Percentiles rank a stretch among this genome's conserved stretches.
Evolutionary conservation across 2,797 vertebrate genomes (phyloP).

Genomic region (Galaxias olidus): DNA sequence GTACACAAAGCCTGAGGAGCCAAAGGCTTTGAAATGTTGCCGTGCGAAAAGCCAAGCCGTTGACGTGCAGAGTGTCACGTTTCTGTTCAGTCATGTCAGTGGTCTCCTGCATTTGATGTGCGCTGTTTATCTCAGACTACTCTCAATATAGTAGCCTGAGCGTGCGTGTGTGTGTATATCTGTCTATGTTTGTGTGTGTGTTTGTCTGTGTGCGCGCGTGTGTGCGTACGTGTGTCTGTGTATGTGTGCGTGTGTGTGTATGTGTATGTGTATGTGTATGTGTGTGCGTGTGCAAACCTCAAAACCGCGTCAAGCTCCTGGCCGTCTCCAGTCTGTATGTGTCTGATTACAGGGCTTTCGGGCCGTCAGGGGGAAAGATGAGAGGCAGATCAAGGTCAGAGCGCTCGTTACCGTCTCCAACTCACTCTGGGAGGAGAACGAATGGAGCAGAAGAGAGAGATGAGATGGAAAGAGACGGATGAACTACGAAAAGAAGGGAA

Average conservation of each 20-base stretch:
- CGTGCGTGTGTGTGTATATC: conserved; percentile 20
- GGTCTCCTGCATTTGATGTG: too few relatives aligned
- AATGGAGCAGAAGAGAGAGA: too few relatives aligned
- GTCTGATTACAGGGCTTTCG: conserved; percentile 10
- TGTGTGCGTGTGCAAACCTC: not conserved
- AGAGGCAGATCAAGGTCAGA: conserved; percentile 57
- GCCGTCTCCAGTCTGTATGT: not conserved
- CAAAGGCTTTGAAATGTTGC: too few relatives aligned
- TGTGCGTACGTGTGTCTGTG: conserved; percentile 23
- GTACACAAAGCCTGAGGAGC: too few relatives aligned
- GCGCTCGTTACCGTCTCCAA: conserved; percentile 36
- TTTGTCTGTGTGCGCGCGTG: not conserved
- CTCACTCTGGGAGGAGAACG: not conserved
- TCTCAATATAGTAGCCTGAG: too few relatives aligned
- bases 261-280: not conserved
- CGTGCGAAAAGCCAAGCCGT: too few relatives aligned
- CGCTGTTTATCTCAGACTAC: too few relatives aligned
- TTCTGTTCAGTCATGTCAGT: too few relatives aligned
- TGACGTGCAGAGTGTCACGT: too few relatives aligned
- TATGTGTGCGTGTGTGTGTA: not conserved
- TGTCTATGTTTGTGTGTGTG: not conserved
- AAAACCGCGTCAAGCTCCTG: not conserved
- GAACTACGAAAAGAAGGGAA: conserved; percentile 11
- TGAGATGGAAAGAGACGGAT: not conserved
- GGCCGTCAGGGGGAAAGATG: conserved; percentile 7